Evolutionary conservation across 1,140 invertebrate genomes (phyloP), one percentile per base, ranked within the genome.

Genomic region (Drosophila punjabiensis): DNA sequence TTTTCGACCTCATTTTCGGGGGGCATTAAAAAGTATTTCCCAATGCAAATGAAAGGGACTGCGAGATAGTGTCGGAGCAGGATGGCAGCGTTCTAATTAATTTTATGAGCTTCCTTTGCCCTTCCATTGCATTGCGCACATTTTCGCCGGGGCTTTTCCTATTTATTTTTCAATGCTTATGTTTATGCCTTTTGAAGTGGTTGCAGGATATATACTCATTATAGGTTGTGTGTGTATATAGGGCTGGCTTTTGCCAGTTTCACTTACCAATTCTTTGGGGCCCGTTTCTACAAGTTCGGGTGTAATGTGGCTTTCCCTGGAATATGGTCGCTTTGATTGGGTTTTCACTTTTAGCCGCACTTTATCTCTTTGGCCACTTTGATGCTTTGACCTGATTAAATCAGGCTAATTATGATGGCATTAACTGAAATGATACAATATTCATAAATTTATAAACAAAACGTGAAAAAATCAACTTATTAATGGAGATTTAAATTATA

Each of bases 21-120:
- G 11, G 47, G 37, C 64, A 58, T 61, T 53, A 67, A 52, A 82
- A 58, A 65, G 50, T 39, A 60, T 41, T 68, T 58, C 35, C 33
- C 55, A 76, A 86, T 82, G 63, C 53, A 81, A 81, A 85, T 69
- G 50, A 60, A 87, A 82, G 70, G 60, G 45, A 55, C 37, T 16
- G 32, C 66, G 37, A 52, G 64, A 37, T 53, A 73, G 41, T 55
- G 47, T 48, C n/a, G 13, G 16, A 43, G 35, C 48, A 43, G 50
- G 65, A 83, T 33, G 45, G 32, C 63, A 24, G 16, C 30, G 58
- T 69, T 90, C 81, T 89, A 89, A 89, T 89, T 89, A 89, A 85
- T 90, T 90, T 85, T 79, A 84, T 89, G 66, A 79, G 61, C 63
- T 82, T 60, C 66, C 48, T 62, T 88, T 83, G 79, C 47, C 71